phyloP scores from a whole-genome alignment of 2,888 invertebrate genomes.

The Rhamphomyia laevipes region DNA sequence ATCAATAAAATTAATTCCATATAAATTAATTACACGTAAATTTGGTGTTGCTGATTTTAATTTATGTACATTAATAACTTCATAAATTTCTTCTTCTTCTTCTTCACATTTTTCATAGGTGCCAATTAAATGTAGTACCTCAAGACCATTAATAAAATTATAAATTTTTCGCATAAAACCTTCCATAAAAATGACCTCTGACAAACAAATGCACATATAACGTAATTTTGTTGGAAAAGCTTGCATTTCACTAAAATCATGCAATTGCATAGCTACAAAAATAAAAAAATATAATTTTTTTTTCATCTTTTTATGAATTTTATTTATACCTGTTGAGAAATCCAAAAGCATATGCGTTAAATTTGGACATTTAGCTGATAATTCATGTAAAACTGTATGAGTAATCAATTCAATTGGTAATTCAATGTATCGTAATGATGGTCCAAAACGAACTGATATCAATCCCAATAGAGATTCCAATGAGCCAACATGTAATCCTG shows the following conservation, averaged over 20 bases:
- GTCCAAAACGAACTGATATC: conserved; percentile 78
- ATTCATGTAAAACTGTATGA: conserved; percentile 90
- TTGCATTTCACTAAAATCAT: conserved; percentile 98
- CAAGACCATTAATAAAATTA: conserved; percentile 96
- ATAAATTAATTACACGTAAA: conserved; percentile 91
- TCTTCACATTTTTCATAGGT: conserved; percentile 97
- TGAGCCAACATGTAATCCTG: conserved; percentile 61
- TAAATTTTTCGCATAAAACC: conserved; percentile 99
- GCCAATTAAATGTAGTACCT: conserved; percentile 89
- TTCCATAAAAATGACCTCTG: conserved; percentile 99
- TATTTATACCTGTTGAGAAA: conserved; percentile 68
- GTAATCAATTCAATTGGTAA: conserved; percentile 93
- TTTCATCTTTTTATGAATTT: background rate
- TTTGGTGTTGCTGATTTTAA: conserved; percentile 97
- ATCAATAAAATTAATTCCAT: conserved; percentile 96
- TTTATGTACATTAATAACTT: conserved; percentile 98
- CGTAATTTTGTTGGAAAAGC: conserved; percentile 95
- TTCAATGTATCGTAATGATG: conserved; percentile 81
- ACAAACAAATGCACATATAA: conserved; percentile 91
- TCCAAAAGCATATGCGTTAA: conserved; percentile 92
- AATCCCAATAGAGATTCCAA: conserved; percentile 77
- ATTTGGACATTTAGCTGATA: conserved; percentile 92
- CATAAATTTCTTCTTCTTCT: conserved; percentile 98
- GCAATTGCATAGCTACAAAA: conserved; percentile 84
- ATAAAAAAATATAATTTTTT: background rate